phyloP scores from a whole-genome alignment of 2,113 vertebrate species.

The Amazona guildingii region DNA sequence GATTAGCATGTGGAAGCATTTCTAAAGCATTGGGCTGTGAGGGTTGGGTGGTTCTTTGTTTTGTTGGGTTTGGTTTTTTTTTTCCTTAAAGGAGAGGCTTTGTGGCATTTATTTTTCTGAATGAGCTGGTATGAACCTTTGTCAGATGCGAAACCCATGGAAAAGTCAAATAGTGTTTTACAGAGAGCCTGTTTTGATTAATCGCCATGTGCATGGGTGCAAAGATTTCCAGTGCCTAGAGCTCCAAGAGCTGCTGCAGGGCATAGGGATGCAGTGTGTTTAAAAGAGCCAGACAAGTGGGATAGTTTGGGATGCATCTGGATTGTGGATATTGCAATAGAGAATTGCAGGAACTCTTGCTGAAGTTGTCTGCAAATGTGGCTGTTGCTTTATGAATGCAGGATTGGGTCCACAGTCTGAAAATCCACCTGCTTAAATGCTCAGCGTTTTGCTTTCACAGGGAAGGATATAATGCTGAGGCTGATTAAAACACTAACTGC shows the following conservation, averaged over 20 bases:
- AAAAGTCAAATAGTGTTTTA: conserved; percentile 39
- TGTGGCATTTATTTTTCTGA: conserved; percentile 64
- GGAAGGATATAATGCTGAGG: neutral
- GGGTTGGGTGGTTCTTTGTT: neutral
- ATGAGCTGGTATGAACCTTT: conserved; percentile 52
- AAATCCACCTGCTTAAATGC: conserved; percentile 36
- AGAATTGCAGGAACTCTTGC: neutral
- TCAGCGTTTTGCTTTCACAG: neutral
- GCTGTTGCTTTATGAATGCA: neutral
- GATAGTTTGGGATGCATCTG: neutral
- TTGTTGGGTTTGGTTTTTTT: neutral
- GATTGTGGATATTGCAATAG: neutral
- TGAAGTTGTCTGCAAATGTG: neutral
- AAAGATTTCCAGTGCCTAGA: conserved; percentile 1
- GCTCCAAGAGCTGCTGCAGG: neutral
- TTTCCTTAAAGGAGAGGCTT: conserved; percentile 72
- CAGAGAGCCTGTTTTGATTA: conserved; percentile 41
- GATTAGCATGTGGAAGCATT: conserved; percentile 79
- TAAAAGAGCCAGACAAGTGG: neutral
- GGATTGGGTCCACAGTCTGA: neutral
- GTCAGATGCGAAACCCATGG: conserved; percentile 50
- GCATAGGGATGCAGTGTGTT: neutral
- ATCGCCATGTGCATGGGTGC: neutral
- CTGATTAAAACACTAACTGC: neutral
- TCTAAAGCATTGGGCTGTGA: conserved; percentile 66